These are phyloP conservation scores for Globia sparganii DNA, from an alignment of 2,888 invertebrate genomes.

Conservation along the genomic window DNA sequence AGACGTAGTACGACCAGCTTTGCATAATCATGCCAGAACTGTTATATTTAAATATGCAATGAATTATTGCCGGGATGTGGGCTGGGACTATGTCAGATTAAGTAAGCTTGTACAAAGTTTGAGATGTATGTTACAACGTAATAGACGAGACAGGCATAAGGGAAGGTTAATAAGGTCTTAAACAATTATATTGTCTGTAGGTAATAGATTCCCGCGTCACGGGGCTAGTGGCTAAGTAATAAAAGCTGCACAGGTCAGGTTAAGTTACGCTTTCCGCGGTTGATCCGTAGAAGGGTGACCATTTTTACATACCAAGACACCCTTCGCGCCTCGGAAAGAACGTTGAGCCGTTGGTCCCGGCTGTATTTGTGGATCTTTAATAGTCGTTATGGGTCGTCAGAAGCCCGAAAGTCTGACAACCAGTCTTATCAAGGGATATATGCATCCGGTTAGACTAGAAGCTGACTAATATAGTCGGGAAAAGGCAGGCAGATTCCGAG, in stretches of 20 bases:
- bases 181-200: not conserved
- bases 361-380: too few relatives aligned
- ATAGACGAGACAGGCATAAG: not conserved
- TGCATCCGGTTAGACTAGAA: not conserved
- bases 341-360: too few relatives aligned
- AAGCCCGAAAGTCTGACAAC: not conserved
- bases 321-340: too few relatives aligned
- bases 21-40: slow-evolving; percentile 6
- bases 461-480: not conserved
- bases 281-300: too few relatives aligned
- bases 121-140: slow-evolving; percentile 5
- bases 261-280: too few relatives aligned
- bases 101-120: not conserved
- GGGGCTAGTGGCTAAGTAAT: too few relatives aligned
- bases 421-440: not conserved
- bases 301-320: too few relatives aligned
- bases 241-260: too few relatives aligned
- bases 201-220: not conserved
- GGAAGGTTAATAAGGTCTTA: not conserved
- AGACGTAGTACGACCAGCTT: not conserved
- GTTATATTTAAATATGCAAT: slow-evolving; percentile 15
- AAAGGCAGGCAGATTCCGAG: not conserved
- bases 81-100: not conserved
- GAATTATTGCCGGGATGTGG: not conserved
- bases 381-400: too few relatives aligned